These are phyloP conservation scores for Odontamblyopus lacepedii DNA, from an alignment of 2,797 vertebrate genomes.

Conservation along the genomic window DNA sequence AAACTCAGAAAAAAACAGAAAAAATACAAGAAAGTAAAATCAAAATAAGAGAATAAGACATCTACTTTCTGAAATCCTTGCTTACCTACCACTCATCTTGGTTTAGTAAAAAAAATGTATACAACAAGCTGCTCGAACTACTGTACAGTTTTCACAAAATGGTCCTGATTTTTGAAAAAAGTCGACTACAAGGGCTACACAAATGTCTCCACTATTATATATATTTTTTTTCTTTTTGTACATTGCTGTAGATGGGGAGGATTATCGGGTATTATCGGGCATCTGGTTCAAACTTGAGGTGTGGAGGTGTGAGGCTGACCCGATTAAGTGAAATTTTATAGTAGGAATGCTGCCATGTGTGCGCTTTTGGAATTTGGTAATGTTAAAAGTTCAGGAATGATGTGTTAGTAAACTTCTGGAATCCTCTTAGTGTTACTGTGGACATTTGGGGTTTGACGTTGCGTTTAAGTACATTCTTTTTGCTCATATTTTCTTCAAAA, in stretches of 20 bases:
- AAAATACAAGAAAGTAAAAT: conserved; percentile 63
- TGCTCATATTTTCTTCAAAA: neutral
- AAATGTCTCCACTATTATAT: conserved; percentile 62
- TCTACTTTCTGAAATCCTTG: conserved; percentile 78
- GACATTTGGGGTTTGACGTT: neutral
- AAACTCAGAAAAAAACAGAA: conserved; percentile 54
- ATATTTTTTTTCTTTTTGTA: conserved; percentile 58
- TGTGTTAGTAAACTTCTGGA: conserved; percentile 44
- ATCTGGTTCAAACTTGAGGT: conserved; percentile 43
- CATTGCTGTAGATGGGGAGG: conserved; percentile 59
- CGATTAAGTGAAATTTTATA: conserved; percentile 71
- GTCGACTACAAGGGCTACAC: conserved; percentile 75
- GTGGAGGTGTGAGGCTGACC: conserved; percentile 62
- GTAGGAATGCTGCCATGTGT: conserved; percentile 71
- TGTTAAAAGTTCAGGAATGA: conserved; percentile 59
- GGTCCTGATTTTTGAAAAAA: conserved; percentile 66
- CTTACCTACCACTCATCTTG: conserved; percentile 78
- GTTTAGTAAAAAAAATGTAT: conserved; percentile 88
- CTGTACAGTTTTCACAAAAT: conserved; percentile 75
- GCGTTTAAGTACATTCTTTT: neutral
- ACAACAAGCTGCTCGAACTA: conserved; percentile 85
- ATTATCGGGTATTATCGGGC: conserved; percentile 36
- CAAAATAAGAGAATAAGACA: conserved; percentile 70
- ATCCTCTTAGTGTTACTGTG: conserved; percentile 46
- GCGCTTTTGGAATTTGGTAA: conserved; percentile 62